These are phyloP conservation scores for Pyrrhosoma nymphula DNA, from an alignment of 2,888 invertebrate genomes.

Conservation along the genomic window DNA sequence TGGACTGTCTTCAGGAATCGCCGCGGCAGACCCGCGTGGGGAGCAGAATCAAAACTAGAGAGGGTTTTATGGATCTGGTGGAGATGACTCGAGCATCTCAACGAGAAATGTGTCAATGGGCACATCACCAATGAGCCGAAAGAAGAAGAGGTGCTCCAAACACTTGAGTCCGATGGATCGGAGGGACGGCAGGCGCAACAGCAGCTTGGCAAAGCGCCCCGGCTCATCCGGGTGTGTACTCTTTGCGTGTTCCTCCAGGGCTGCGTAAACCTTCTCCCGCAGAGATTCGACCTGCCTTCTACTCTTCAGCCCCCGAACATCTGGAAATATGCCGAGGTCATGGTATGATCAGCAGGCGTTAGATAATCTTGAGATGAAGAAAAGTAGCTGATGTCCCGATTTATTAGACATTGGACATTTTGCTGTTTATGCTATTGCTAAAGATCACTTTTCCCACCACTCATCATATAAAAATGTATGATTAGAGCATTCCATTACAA, in stretches of 20 bases:
- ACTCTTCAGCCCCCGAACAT: slow-evolving; percentile 93
- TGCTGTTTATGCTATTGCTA: no score
- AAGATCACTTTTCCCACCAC: no score
- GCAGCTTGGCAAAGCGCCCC: slow-evolving; percentile 96
- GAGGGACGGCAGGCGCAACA: slow-evolving; percentile 92
- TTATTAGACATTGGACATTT: background rate
- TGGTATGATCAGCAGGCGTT: background rate
- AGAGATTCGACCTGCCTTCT: slow-evolving; percentile 90
- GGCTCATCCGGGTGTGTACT: slow-evolving; percentile 93
- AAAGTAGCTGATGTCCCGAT: background rate
- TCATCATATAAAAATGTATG: no score
- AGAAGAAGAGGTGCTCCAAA: slow-evolving; percentile 96
- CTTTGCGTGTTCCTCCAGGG: slow-evolving; percentile 96
- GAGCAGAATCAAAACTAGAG: background rate
- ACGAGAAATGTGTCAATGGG: slow-evolving; percentile 91
- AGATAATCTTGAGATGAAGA: no score
- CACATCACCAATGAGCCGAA: slow-evolving; percentile 92
- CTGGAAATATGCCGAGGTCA: slow-evolving; percentile 79
- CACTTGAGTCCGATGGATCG: slow-evolving; percentile 96
- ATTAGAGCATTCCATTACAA: no score
- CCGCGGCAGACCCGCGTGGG: background rate
- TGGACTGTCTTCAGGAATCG: slow-evolving; percentile 32
- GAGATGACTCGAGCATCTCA: slow-evolving; percentile 87
- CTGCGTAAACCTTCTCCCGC: slow-evolving; percentile 96
- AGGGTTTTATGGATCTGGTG: slow-evolving; percentile 77